Conservation (phyloP, 2,113 vertebrate genomes). For the Tragelaphus imberbis region DNA sequence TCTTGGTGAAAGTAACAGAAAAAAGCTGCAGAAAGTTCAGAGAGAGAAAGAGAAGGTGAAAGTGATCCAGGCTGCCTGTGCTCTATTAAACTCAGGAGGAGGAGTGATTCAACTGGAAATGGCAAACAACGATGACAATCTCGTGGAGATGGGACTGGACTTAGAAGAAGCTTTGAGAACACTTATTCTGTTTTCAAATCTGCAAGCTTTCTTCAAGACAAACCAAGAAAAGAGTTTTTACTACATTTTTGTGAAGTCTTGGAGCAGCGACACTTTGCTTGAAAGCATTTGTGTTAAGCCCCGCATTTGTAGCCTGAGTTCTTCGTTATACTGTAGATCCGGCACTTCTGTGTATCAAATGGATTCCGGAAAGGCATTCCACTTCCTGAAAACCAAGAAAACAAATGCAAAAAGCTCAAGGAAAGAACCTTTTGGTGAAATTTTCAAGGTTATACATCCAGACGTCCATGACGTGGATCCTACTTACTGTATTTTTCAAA, state of each 20-base stretch:
- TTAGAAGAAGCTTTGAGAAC: not conserved
- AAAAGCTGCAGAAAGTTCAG: not conserved
- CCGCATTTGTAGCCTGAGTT: conserved; percentile 48
- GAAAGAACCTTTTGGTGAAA: not conserved
- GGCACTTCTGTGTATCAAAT: accelerated
- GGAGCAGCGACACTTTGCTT: not conserved
- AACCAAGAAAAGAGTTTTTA: not conserved
- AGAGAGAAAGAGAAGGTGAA: not conserved
- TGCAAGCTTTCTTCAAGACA: conserved; percentile 14
- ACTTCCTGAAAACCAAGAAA: not conserved
- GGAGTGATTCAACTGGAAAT: conserved; percentile 36
- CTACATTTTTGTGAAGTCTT: conserved; percentile 62
- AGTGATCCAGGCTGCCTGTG: not conserved
- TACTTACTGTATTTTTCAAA: not conserved
- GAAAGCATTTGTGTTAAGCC: not conserved
- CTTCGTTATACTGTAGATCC: not conserved
- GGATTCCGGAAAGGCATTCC: not conserved
- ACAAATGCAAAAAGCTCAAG: accelerated
- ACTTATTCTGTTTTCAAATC: not conserved
- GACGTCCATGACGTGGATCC: accelerated
- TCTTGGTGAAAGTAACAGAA: conserved; percentile 35
- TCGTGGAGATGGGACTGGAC: conserved; percentile 23
- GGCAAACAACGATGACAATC: not conserved
- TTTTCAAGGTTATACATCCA: not conserved
- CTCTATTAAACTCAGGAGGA: conserved; percentile 57